These are phyloP conservation scores for Sarcophaga caerulescens DNA, from an alignment of 2,888 invertebrate genomes.

Conservation along the genomic window DNA sequence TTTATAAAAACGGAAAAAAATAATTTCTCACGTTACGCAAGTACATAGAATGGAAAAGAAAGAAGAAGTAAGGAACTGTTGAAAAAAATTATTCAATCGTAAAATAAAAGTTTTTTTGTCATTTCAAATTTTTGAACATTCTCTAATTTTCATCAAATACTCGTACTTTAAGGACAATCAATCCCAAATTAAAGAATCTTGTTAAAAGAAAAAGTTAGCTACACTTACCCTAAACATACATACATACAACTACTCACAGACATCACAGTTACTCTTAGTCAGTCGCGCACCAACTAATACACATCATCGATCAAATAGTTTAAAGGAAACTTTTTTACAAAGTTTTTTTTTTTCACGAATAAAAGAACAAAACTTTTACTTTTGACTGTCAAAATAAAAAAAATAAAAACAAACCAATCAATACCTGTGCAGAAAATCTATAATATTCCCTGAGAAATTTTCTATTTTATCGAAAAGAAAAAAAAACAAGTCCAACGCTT, in stretches of 20 bases:
- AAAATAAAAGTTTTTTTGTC: constrained; percentile 54
- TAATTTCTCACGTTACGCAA: too few species aligned
- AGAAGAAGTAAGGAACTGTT: constrained; percentile 25
- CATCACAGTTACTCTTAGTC: neutral
- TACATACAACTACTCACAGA: neutral
- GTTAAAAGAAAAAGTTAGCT: constrained; percentile 49
- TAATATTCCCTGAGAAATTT: constrained; percentile 49
- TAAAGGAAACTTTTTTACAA: constrained; percentile 57
- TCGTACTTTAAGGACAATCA: constrained; percentile 35
- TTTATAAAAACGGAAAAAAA: too few species aligned
- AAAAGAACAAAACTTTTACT: constrained; percentile 26
- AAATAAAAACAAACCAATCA: constrained; percentile 9
- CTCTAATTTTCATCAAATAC: constrained; percentile 37
- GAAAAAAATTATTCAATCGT: constrained; percentile 58
- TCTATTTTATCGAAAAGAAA: constrained; percentile 30
- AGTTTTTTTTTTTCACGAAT: constrained; percentile 24
- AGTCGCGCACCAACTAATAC: constrained; percentile 3
- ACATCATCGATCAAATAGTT: constrained; percentile 39
- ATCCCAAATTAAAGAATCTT: constrained; percentile 55
- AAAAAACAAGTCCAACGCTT: neutral
- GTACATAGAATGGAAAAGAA: neutral
- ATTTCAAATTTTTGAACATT: constrained; percentile 32
- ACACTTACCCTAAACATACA: neutral
- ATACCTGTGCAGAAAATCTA: constrained; percentile 50
- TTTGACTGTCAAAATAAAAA: constrained; percentile 6